Base-by-base conservation (phyloP, 2,113 vertebrate genomes). In the Edolisoma coerulescens region DNA sequence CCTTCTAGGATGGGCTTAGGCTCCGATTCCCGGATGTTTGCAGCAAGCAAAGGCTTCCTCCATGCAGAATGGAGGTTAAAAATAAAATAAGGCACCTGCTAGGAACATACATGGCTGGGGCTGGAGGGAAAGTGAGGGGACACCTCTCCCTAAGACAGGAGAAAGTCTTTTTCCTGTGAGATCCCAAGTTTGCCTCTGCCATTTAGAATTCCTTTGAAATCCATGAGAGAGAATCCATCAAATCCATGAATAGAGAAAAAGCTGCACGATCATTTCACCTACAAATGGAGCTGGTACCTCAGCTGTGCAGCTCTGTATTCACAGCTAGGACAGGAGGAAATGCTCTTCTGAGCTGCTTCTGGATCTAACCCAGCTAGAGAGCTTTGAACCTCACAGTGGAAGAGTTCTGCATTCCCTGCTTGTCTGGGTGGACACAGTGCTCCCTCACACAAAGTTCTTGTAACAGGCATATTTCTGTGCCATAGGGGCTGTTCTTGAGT, bases 71-170 rank as follows among this genome's bases (percentile, higher is more conserved):
- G 26, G 30, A 71, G 20, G 33, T 84, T 96, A 94, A 94, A 96
- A 95, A 95, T 93, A 97, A 84, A 87, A 76, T 37, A 41, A 60
- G 21, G 87, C 95, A 97, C 96, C 96, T 97, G 95, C 87, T 94
- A 73, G 61, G 28, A 42, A 14, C 28, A 18, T 11, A 8, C 27
- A 14, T 4, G 39, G 33, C 56, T 2, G 3, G 26, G 49, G n/a
- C 7, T 5, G 39, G 47, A 37, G 6, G 9, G 10, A 22, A 41
- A 41, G 45, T 33, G 35, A 41, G 37, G 17, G 42, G 21, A 52
- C 30, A 77, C n/a, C 22, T 28, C 32, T 80, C 28, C 24, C 13
- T 23, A 20, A 52, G 21, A 47, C 23, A 70, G 39, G 60, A 59
- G 12, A 7, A 44, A 24, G 26, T 12, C 37, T 73, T 89, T 33